Percentiles rank a stretch among this genome's conserved stretches.
These are phyloP conservation scores for Copidosoma floridanum DNA, from an alignment of 1,140 invertebrate species.

Conservation along the genomic window DNA sequence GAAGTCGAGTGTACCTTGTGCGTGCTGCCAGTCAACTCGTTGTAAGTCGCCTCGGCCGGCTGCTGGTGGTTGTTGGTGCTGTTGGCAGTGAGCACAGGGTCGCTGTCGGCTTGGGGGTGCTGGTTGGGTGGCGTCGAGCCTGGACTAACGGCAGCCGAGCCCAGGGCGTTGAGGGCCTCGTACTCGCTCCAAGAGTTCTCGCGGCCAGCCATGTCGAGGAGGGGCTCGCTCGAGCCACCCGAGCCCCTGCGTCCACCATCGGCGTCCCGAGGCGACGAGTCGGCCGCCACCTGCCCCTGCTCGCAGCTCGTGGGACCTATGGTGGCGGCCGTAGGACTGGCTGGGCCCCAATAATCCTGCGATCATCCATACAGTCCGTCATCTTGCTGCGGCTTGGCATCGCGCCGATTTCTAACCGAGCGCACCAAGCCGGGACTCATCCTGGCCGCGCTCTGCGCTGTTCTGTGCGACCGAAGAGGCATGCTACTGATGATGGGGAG, in stretches of 20 bases:
- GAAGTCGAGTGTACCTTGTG: constrained; percentile 39
- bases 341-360: too few relatives aligned
- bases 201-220: constrained; percentile 50
- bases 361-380: not conserved
- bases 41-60: not conserved
- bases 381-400: not conserved
- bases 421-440: too few relatives aligned
- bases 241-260: constrained; percentile 36
- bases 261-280: constrained; percentile 26
- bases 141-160: constrained; percentile 48
- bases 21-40: too few relatives aligned
- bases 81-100: not conserved
- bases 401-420: too few relatives aligned
- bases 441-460: too few relatives aligned
- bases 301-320: constrained; percentile 9
- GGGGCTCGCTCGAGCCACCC: constrained; percentile 44
- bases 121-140: constrained; percentile 36
- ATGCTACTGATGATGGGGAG: too few relatives aligned
- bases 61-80: not conserved
- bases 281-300: constrained; percentile 4
- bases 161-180: constrained; percentile 56
- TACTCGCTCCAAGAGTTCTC: constrained; percentile 61
- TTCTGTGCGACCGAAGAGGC: too few relatives aligned
- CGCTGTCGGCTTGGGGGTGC: too few relatives aligned
- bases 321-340: not conserved